These are phyloP conservation scores for Triplophysa bombifrons DNA, from an alignment of 2,797 vertebrate species.

Conservation along the genomic window DNA sequence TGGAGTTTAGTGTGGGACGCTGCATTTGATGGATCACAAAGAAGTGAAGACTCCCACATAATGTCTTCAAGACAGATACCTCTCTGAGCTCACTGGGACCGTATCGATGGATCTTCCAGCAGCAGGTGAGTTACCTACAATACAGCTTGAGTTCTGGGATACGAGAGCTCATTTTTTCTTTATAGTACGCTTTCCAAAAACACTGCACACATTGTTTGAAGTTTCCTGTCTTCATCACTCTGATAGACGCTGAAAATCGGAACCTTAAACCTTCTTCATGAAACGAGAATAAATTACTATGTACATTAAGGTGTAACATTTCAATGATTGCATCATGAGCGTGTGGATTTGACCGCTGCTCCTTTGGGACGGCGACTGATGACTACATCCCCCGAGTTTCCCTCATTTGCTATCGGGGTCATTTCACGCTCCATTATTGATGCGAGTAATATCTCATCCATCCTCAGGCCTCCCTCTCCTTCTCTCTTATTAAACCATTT, in stretches of 20 bases:
- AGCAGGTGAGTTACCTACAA: slow-evolving; percentile 1
- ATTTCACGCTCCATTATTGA: slow-evolving; percentile 59
- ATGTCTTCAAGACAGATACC: slow-evolving; percentile 48
- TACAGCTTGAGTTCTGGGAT: slow-evolving; percentile 2
- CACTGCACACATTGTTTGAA: background rate
- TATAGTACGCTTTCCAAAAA: background rate
- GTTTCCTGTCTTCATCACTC: no score
- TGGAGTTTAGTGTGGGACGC: slow-evolving; percentile 27
- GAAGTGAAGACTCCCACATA: slow-evolving; percentile 39
- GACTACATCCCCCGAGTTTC: slow-evolving; percentile 26
- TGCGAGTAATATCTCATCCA: slow-evolving; percentile 52
- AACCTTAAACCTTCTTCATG: background rate
- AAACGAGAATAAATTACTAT: background rate
- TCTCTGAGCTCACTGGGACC: slow-evolving; percentile 12
- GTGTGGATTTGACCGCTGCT: slow-evolving; percentile 31
- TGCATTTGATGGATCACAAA: slow-evolving; percentile 41
- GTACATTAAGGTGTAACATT: background rate
- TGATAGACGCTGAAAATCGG: background rate
- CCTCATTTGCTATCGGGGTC: slow-evolving; percentile 38
- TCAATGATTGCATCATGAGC: background rate
- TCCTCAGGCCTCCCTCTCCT: slow-evolving; percentile 52
- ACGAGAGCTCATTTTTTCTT: background rate
- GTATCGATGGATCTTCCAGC: slow-evolving; percentile 33
- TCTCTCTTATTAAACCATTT: slow-evolving; percentile 57
- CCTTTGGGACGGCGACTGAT: slow-evolving; percentile 40